Base-by-base conservation (phyloP, 2,113 vertebrate species). In the Verasper variegatus region DNA sequence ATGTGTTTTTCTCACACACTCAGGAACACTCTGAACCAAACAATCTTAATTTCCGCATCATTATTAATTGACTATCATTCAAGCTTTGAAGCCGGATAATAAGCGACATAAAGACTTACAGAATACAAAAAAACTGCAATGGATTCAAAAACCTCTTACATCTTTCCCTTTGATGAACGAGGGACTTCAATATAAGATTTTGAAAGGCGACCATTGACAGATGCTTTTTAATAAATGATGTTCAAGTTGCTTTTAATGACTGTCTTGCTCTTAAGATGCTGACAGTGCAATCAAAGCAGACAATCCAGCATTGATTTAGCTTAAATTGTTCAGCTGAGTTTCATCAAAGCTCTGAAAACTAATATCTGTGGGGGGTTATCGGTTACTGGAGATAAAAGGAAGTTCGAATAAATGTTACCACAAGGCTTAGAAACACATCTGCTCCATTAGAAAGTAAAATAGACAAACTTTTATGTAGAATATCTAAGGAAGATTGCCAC, bases 121-220 rank as follows among this genome's bases (percentile, higher is more conserved):
- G 40, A 23, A 63, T 26, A 23, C 4, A 68, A 11, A 35, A 55
- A 66, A 47, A 59, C n/a, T 61, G 37, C 47, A 71, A 54, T 23
- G 61, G 15, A 78, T 52, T 65, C 6, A 54, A 63, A 27, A 51
- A 57, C 11, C 21, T 81, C 35, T 75, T 81, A 66, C 57, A 78
- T 87, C 76, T 89, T 75, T 72, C 74, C 26, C 42, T 85, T 81
- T 87, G 83, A 89, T 88, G 74, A 77, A 13, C 20, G 45, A 86
- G 58, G 5, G 27, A 27, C 35, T 80, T 68, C 57, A 60, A 76
- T 65, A 58, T 57, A 49, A 78, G 26, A 70, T 74, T 77, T 55
- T 81, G 76, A 86, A 81, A 73, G 74, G 37, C 10, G 80, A 35
- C 21, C 31, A 84, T 78, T 82, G 82, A 72, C 62, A 83, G 63